These are phyloP conservation scores for Drosophila sp. DNA, from an alignment of 1,140 invertebrate genomes.

Conservation along the genomic window DNA sequence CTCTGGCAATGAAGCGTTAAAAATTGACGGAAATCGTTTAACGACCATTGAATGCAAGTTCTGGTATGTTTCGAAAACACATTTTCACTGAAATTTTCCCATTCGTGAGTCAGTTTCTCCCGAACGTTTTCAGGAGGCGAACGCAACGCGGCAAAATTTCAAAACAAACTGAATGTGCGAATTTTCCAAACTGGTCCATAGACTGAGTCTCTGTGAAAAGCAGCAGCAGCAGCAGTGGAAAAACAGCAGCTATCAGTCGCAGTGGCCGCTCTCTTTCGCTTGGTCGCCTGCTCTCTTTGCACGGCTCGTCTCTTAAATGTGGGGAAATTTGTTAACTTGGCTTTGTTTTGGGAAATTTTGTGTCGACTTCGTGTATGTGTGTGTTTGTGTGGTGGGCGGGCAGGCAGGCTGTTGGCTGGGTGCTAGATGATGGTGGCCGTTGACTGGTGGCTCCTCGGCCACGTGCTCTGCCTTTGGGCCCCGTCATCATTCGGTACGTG, in stretches of 20 bases:
- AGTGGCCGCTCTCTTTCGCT: conserved; percentile 21
- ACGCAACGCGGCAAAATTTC: conserved; percentile 70
- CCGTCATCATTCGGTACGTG: conserved; percentile 62
- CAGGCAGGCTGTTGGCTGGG: neutral
- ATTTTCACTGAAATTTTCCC: conserved; percentile 2
- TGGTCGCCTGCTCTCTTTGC: conserved; percentile 14
- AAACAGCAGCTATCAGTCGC: conserved; percentile 4
- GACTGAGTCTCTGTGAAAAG: conserved; percentile 65
- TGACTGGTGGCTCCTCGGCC: conserved; percentile 27
- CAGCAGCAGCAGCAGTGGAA: conserved; percentile 34
- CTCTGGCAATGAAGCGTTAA: conserved; percentile 9
- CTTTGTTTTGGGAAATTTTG: conserved; percentile 73
- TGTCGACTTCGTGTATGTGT: neutral
- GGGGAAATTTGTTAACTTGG: conserved; percentile 57
- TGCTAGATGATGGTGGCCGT: neutral
- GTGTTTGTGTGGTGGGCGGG: neutral
- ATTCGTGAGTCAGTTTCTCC: conserved; percentile 13
- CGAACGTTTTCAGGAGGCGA: conserved; percentile 34
- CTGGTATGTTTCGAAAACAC: conserved; percentile 1
- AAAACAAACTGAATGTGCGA: conserved; percentile 79
- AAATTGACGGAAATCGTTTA: conserved; percentile 15
- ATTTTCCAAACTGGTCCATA: conserved; percentile 81
- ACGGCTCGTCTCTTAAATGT: conserved; percentile 50
- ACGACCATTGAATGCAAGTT: conserved; percentile 4
- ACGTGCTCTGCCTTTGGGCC: conserved; percentile 51